Evolutionary conservation across 2,113 vertebrate genomes (phyloP), one percentile per base, ranked within the genome.

Genomic region (Halcyon senegalensis): DNA sequence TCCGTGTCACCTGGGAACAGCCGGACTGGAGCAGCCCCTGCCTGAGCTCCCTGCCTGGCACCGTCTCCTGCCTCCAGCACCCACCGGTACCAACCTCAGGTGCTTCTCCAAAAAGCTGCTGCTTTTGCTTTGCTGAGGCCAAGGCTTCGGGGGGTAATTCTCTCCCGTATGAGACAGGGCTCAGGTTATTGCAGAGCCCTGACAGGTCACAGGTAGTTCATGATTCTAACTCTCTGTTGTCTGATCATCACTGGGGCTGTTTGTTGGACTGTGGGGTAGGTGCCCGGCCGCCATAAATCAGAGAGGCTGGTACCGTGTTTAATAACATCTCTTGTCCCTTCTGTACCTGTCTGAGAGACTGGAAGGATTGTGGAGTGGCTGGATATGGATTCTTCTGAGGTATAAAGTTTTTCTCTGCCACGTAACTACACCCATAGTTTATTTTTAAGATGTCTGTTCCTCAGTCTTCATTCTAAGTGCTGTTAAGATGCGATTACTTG

Each of bases 281-380:
- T 20, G 43, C 53, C 5, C 3, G 2, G 2, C 50, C 5, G 1
- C 11, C 3, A 1, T 50, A 28, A 69, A 66, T 21, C 72, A 46
- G 44, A 73, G 44, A 44, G 35, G 58, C 75, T 56, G 2, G 43
- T 46, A 1, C 75, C 25, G 8, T 14, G 0, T 39, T 13, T 35
- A 37, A 1, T 13, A 30, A 48, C 59, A 7, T 15, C 79, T 24
- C 63, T 2, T 10, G 35, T 20, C 44, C 25, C 69, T 46, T 39
- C 63, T 53, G 62, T 35, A 6, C 37, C 84, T 33, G 0, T 1
- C 23, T 35, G 46, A 59, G 66, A 44, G 72, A 33, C 62, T 16
- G 41, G 35, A 39, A 46, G 21, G 69, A 6, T 37, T 12, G 1
- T 13, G 67, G 51, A 35, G 39, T 4, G 7, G 44, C 39, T 27